A percentile compares a stretch with the other conserved stretches of the same genome.
These are phyloP conservation scores for Leptobrachium leishanense DNA, from an alignment of 2,113 vertebrate species.

Conservation along the genomic window DNA sequence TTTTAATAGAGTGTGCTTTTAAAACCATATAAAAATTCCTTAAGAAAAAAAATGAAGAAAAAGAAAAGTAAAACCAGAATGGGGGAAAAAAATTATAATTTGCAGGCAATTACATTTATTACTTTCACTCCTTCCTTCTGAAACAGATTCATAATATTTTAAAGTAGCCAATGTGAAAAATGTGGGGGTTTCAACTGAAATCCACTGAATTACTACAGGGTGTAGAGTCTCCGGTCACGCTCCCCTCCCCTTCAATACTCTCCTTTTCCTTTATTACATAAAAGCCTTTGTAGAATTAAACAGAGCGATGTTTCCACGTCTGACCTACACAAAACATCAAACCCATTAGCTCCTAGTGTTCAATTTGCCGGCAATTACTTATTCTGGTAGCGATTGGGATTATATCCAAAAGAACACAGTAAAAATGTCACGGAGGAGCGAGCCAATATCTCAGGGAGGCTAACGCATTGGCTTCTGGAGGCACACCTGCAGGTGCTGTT, in stretches of 20 bases:
- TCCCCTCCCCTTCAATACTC: too few species aligned
- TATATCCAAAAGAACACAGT: slow-evolving; percentile 46
- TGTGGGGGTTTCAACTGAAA: background rate
- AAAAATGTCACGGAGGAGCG: slow-evolving; percentile 38
- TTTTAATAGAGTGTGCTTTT: too few species aligned
- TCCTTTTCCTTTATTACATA: background rate
- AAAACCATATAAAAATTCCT: too few species aligned
- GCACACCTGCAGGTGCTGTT: slow-evolving; percentile 44
- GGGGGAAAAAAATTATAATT: too few species aligned
- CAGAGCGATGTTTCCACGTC: slow-evolving; percentile 29
- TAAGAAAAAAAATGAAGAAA: too few species aligned
- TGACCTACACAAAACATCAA: slow-evolving; percentile 47
- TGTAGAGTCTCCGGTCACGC: background rate
- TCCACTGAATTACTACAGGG: background rate
- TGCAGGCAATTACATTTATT: too few species aligned
- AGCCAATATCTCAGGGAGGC: slow-evolving; percentile 31
- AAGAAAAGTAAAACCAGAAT: too few species aligned
- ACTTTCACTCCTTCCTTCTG: too few species aligned
- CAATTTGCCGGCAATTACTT: slow-evolving; percentile 49
- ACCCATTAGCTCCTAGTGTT: slow-evolving; percentile 42
- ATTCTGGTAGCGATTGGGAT: slow-evolving; percentile 49
- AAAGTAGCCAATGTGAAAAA: background rate
- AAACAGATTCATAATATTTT: background rate
- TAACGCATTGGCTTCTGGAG: slow-evolving; percentile 39
- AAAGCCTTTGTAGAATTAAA: slow-evolving; percentile 28